Evolutionary conservation across 2,113 vertebrate species (phyloP), one percentile per base, ranked within the genome.

Genomic region (Naja naja): DNA sequence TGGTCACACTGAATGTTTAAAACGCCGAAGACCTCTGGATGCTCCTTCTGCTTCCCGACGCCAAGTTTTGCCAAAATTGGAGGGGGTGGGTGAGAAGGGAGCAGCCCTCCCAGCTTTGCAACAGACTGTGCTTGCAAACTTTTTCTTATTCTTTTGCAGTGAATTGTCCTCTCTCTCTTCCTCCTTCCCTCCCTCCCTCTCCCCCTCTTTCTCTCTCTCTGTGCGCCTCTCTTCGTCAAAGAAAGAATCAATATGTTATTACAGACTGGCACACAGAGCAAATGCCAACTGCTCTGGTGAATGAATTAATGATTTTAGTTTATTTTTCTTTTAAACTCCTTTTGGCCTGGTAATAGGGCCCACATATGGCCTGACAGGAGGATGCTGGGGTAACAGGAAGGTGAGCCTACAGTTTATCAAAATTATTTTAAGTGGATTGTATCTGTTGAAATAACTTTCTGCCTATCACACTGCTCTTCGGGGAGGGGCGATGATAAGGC

Each of bases 221-320:
- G 9, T 8, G 8, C 11, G 0, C 10, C 9, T 60, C 25, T 3
- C 25, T 60, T 6, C 91, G 88, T 94, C 96, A 95, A 94, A 96
- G 96, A 97, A 95, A 96, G 90, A 91, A 96, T 97, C 97, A 98
- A 98, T 97, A 98, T 97, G 97, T 97, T 96, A 89, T 4, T 96
- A 90, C 97, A 97, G 97, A 96, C 97, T 98, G 97, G 94, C 95
- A 93, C 30, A 8, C 94, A 96, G 74, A 98, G 89, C 60, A 88
- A 53, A 90, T 96, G 97, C 98, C 98, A 98, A 95, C 95, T 97
- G 95, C 97, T 97, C 95, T 91, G 96, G 93, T 96, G 97, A 96
- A 98, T 96, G 97, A 97, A 97, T 96, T 97, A 98, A 97, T 96
- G 96, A 96, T n/a, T 34, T 53, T 22, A 8, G 34, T 18, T 97